Conservation (phyloP, 2,888 invertebrate genomes). For the Saturnia pavonia region DNA sequence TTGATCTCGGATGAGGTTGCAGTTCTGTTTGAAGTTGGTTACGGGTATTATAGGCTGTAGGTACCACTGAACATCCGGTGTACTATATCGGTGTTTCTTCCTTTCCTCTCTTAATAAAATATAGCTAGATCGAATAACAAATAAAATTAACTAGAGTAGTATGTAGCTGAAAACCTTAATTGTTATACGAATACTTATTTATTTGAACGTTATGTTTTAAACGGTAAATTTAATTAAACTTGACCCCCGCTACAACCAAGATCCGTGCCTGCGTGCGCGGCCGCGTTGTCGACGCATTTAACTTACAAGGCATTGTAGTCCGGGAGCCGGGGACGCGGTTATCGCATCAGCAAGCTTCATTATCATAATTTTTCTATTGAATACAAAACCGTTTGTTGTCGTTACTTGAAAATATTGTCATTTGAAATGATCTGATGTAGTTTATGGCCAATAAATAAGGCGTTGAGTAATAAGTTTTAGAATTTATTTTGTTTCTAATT, state of each 20-base stretch:
- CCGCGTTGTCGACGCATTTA: conserved; percentile 18
- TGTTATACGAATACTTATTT: no score
- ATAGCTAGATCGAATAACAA: no score
- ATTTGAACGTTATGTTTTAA: neutral
- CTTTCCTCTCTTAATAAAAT: no score
- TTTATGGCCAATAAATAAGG: conserved; percentile 19
- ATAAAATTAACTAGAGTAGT: no score
- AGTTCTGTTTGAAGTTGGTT: no score
- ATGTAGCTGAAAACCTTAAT: no score
- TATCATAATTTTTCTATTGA: conserved; percentile 23
- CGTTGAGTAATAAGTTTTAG: conserved; percentile 21
- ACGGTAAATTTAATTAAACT: neutral
- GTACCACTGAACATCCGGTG: neutral
- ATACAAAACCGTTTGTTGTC: conserved; percentile 17
- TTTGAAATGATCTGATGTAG: conserved; percentile 11
- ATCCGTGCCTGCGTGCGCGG: neutral
- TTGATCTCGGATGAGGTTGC: no score
- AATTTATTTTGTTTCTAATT: conserved; percentile 13
- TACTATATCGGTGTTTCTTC: no score
- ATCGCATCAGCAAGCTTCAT: conserved; percentile 22
- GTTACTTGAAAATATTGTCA: conserved; percentile 15
- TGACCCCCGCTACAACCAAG: neutral
- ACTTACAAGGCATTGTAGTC: no score
- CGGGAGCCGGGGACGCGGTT: conserved; percentile 28
- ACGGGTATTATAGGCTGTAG: no score